phyloP scores from a whole-genome alignment of 2,113 vertebrate genomes.

The Holacanthus passer region DNA sequence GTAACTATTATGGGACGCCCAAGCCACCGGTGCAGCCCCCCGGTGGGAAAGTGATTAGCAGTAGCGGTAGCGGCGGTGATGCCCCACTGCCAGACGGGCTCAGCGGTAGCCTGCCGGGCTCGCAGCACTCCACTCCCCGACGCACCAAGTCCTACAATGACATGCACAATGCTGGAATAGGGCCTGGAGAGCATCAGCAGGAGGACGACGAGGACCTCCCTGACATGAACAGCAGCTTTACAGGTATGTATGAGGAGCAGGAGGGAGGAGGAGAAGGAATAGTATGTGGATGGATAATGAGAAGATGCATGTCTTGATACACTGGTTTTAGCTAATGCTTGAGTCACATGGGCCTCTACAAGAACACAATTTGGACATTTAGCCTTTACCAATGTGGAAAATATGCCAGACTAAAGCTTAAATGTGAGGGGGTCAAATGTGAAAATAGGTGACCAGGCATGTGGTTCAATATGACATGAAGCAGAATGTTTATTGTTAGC shows the following conservation, averaged over 20 bases:
- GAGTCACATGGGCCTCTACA: neutral
- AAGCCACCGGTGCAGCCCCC: conserved; percentile 98
- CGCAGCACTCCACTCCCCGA: conserved; percentile 93
- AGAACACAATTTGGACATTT: neutral
- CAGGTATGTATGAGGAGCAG: conserved; percentile 86
- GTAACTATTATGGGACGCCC: conserved; percentile 99
- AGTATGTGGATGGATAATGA: neutral
- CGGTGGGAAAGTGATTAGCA: conserved; percentile 95
- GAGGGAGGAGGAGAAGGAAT: neutral
- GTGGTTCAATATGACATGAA: neutral
- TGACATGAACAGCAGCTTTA: conserved; percentile 99
- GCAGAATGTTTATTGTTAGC: neutral
- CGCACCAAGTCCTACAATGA: conserved; percentile 99
- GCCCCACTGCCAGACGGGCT: conserved; percentile 89
- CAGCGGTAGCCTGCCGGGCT: conserved; percentile 88
- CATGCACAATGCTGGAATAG: conserved; percentile 99
- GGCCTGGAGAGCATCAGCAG: conserved; percentile 90
- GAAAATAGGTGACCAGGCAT: neutral
- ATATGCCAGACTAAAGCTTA: neutral
- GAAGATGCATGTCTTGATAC: neutral
- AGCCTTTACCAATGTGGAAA: neutral
- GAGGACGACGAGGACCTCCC: conserved; percentile 95
- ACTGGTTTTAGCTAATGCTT: neutral
- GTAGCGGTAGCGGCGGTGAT: conserved; percentile 85
- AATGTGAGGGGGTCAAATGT: neutral